These are phyloP conservation scores for Heteractis magnifica DNA, from an alignment of 92 coral and sea anemone genomes.

Conservation along the genomic window DNA sequence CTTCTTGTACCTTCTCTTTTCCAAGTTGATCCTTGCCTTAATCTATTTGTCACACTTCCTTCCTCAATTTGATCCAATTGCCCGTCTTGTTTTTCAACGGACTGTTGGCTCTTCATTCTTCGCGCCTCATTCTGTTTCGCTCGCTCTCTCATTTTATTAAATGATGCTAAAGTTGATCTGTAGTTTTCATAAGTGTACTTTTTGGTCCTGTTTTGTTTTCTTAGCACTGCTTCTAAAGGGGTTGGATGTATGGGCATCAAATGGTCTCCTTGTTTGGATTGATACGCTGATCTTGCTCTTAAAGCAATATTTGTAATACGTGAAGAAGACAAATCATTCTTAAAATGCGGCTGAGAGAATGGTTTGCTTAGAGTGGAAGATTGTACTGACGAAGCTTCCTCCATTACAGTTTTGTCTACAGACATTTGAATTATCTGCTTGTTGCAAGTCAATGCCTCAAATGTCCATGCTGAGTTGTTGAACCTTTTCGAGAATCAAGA, in stretches of 20 bases:
- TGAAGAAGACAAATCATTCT: not conserved
- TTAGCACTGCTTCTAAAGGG: not conserved
- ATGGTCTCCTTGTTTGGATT: not conserved
- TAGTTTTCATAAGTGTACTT: not conserved
- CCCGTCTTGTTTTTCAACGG: not conserved
- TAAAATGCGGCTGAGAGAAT: not conserved
- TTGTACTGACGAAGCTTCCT: not conserved
- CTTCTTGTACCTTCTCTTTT: not conserved
- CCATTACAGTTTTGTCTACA: not conserved
- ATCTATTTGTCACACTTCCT: not conserved
- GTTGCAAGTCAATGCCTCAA: too few relatives aligned
- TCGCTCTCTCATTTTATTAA: not conserved
- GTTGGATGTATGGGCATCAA: not conserved
- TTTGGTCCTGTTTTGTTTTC: not conserved
- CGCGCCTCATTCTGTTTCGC: not conserved
- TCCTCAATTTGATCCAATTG: not conserved
- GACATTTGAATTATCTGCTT: too few relatives aligned
- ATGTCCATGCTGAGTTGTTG: too few relatives aligned
- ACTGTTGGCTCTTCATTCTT: not conserved
- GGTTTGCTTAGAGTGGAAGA: not conserved
- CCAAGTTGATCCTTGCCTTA: not conserved
- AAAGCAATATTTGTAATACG: conserved; percentile 1
- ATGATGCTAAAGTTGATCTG: not conserved
- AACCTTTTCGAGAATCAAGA: not conserved
- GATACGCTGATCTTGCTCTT: not conserved